phyloP scores from a whole-genome alignment of 2,888 invertebrate species.

The Lissocephala sabroskyi region DNA sequence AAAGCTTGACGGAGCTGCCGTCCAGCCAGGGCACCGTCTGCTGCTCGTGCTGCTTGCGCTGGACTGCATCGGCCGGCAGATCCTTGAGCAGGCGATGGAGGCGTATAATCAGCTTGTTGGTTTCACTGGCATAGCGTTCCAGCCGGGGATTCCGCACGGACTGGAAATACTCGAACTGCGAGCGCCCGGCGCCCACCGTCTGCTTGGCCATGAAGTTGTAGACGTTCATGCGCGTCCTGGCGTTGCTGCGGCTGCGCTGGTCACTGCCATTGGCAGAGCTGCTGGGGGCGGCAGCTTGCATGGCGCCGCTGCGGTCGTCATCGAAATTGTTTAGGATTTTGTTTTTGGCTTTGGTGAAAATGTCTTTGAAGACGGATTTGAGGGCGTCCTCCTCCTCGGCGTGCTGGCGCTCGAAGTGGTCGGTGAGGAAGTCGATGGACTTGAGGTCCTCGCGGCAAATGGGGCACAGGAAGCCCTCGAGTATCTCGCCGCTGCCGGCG shows the following conservation, averaged over 20 bases:
- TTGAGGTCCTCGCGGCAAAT: conserved; percentile 93
- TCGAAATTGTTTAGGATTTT: conserved; percentile 84
- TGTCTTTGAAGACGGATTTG: conserved; percentile 82
- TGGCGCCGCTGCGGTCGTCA: conserved; percentile 73
- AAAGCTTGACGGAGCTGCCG: conserved; percentile 89
- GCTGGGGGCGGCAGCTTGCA: not conserved
- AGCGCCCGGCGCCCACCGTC: conserved; percentile 71
- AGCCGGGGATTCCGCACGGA: conserved; percentile 80
- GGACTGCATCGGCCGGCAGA: conserved; percentile 81
- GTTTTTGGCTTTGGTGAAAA: conserved; percentile 92
- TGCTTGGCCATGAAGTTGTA: conserved; percentile 69
- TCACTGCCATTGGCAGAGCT: conserved; percentile 6
- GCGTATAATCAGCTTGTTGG: conserved; percentile 94
- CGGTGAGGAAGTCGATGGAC: conserved; percentile 85
- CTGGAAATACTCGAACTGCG: conserved; percentile 85
- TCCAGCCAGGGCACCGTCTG: conserved; percentile 92
- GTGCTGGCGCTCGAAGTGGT: conserved; percentile 92
- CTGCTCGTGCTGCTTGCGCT: conserved; percentile 83
- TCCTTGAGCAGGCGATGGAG: conserved; percentile 91
- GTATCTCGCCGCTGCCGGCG: conserved; percentile 76
- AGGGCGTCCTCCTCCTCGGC: conserved; percentile 89
- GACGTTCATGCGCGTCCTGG: conserved; percentile 53
- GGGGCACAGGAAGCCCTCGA: conserved; percentile 96
- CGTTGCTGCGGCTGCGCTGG: conserved; percentile 31
- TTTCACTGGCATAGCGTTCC: conserved; percentile 93